phyloP scores from a whole-genome alignment of 2,113 vertebrate species.

The Empidonax alnorum region DNA sequence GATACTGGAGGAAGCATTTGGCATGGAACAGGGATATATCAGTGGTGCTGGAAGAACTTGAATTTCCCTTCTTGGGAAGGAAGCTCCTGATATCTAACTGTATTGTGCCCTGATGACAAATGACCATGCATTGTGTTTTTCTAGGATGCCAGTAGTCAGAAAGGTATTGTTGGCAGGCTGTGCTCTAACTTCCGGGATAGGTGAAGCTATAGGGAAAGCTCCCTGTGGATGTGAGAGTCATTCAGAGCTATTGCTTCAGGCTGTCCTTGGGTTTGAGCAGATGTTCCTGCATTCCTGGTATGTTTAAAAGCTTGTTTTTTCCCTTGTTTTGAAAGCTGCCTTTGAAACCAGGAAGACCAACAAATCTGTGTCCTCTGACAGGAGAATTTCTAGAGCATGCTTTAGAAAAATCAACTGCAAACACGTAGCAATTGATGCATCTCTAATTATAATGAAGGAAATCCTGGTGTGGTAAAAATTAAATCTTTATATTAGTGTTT shows the following conservation, averaged over 20 bases:
- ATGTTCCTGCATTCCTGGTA: neutral
- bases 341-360: neutral
- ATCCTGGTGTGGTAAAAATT: neutral
- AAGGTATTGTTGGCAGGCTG: neutral
- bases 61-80: neutral
- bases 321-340: neutral
- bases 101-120: neutral
- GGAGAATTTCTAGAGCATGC: neutral
- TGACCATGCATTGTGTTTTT: neutral
- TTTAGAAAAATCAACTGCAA: neutral
- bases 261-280: neutral
- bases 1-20: neutral
- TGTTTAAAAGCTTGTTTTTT: neutral
- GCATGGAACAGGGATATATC: neutral
- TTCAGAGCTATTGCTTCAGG: neutral
- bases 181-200: neutral
- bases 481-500: neutral
- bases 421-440: accelerated
- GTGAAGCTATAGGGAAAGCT: neutral
- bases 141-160: neutral
- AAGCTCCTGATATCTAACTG: neutral
- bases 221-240: neutral
- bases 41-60: neutral
- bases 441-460: neutral
- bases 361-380: neutral